These are phyloP conservation scores for Erpobdella octoculata DNA, from an alignment of 2,888 invertebrate genomes.

Conservation along the genomic window DNA sequence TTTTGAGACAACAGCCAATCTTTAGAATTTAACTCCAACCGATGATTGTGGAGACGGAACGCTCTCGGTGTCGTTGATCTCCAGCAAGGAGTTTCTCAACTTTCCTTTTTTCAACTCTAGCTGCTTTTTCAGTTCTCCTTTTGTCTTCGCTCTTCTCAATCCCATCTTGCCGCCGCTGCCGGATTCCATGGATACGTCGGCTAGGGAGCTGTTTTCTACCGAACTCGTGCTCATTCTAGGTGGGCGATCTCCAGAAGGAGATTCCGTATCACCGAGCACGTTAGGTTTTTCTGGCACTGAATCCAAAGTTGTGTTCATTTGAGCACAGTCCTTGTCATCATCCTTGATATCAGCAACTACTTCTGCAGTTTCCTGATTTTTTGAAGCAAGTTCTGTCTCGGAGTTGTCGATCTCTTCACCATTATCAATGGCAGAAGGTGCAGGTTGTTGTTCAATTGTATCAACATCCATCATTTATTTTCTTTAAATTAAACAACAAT, in stretches of 20 bases:
- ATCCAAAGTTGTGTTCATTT: too few relatives aligned
- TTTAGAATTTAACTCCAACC: background rate
- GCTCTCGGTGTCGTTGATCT: conserved; percentile 21
- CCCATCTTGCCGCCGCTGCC: background rate
- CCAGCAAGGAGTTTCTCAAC: conserved; percentile 1
- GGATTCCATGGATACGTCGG: background rate
- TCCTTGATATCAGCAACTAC: too few relatives aligned
- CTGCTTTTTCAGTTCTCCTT: conserved; percentile 32
- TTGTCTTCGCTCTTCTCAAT: conserved; percentile 31
- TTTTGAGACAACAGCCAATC: background rate
- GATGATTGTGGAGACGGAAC: background rate
- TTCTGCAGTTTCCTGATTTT: too few relatives aligned
- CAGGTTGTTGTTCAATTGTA: too few relatives aligned
- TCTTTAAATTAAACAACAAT: too few relatives aligned
- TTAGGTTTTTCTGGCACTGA: background rate
- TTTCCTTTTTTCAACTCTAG: conserved; percentile 28
- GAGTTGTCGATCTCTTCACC: too few relatives aligned
- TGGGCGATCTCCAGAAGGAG: background rate
- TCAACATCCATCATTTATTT: too few relatives aligned
- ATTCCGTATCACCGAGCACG: background rate
- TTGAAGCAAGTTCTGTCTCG: too few relatives aligned
- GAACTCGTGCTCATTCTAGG: background rate
- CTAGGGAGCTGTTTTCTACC: background rate
- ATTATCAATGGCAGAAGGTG: too few relatives aligned
- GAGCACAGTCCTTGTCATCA: too few relatives aligned